Conservation (phyloP, 2,113 vertebrate species). For the Meleagris gallopavo region DNA sequence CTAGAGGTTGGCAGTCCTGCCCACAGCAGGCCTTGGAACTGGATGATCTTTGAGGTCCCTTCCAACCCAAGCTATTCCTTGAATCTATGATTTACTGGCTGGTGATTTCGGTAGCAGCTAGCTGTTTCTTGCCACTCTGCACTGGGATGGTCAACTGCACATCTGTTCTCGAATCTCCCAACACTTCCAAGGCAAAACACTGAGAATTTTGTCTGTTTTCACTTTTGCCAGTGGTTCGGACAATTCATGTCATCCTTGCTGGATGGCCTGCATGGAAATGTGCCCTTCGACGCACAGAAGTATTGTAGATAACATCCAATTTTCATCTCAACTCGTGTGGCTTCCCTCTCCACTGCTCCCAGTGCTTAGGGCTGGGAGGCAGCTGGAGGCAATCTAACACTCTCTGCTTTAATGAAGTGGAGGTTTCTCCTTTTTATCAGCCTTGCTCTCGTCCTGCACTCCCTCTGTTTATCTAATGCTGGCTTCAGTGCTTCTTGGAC, state of each 20-base stretch:
- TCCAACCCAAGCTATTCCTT: not conserved
- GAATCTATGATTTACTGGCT: not conserved
- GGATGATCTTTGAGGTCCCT: too few relatives aligned
- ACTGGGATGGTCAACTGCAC: not conserved
- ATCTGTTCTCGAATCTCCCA: not conserved
- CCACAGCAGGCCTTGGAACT: too few relatives aligned
- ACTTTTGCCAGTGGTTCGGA: not conserved
- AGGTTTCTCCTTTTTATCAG: not conserved
- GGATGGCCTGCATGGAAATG: not conserved
- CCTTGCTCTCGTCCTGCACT: not conserved
- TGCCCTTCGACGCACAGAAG: not conserved
- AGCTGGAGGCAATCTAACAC: not conserved
- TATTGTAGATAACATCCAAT: not conserved
- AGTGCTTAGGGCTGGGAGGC: not conserved
- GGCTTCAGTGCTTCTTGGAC: not conserved
- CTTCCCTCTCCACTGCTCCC: not conserved
- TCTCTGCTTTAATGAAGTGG: not conserved
- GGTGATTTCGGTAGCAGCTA: not conserved
- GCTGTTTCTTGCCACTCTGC: not conserved
- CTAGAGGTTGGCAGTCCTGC: too few relatives aligned
- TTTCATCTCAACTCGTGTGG: not conserved
- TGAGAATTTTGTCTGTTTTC: not conserved
- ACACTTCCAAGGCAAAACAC: not conserved
- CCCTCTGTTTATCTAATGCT: slow-evolving; percentile 1
- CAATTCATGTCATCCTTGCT: not conserved